Conservation (phyloP, 2,797 vertebrate species). For the Brachyrhaphis roseni region DNA sequence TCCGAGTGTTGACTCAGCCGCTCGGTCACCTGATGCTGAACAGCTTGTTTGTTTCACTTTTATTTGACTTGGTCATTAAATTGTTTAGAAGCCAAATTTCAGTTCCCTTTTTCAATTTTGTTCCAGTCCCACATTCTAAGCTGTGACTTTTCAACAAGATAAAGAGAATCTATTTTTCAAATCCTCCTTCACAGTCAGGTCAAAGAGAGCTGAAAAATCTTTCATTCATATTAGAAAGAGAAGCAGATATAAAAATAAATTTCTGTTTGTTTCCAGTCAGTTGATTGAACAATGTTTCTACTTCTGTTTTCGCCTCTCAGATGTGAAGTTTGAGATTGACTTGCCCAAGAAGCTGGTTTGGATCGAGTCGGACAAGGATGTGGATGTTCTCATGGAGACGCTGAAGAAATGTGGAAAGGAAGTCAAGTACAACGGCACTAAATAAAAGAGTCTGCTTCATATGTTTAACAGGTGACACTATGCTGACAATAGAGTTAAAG, state of each 20-base stretch:
- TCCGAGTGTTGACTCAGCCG: slow-evolving; percentile 13
- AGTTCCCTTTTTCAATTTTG: slow-evolving; percentile 6
- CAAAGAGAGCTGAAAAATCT: not conserved
- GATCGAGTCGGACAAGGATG: slow-evolving; percentile 87
- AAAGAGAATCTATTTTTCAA: not conserved
- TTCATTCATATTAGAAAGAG: not conserved
- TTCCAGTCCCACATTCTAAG: not conserved
- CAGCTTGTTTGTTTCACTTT: not conserved
- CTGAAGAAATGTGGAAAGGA: slow-evolving; percentile 93
- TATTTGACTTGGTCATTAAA: slow-evolving; percentile 17
- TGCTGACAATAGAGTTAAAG: not conserved
- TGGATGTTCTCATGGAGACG: slow-evolving; percentile 84
- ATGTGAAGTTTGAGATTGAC: slow-evolving; percentile 91
- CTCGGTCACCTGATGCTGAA: slow-evolving; percentile 20
- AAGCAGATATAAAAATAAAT: not conserved
- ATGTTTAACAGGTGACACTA: slow-evolving; percentile 44
- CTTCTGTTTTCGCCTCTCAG: slow-evolving; percentile 63
- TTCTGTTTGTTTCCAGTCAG: not conserved
- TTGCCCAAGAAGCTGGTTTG: slow-evolving; percentile 92
- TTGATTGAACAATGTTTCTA: not conserved
- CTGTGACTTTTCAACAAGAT: not conserved
- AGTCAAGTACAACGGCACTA: slow-evolving; percentile 86
- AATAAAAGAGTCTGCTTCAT: slow-evolving; percentile 68
- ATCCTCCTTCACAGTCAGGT: not conserved
- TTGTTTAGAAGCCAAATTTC: not conserved